Evolutionary conservation across 2,797 vertebrate genomes (phyloP), one percentile per base, ranked within the genome.

Genomic region (Phyllotis vaccarum): DNA sequence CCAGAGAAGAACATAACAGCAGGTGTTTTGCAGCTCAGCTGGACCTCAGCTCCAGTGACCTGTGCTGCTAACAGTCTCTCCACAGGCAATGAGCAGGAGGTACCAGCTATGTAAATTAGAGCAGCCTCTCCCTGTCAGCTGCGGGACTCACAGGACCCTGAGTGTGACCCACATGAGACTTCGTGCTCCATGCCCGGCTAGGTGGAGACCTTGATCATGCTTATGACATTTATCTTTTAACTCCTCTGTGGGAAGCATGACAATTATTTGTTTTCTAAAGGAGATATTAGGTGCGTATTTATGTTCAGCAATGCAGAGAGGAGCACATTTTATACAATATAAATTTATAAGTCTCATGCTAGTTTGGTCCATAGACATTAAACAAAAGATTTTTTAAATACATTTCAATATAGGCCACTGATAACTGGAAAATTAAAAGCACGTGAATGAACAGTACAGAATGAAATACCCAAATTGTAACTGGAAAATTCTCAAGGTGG

Each of bases 41-140:
- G 93, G 96, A 76, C 68, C 27, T 43, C 19, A 13, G 86, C 88
- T 90, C 60, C 16, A 29, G 78, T 56, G 94, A 96, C 90, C 82
- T 93, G 95, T 58, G 80, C 78, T 70, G 95, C 94, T 93, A 89
- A 95, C 75, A 49, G 92, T 64, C 88, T 97, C 93, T 95, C 96
- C 81, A 52, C 52, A 56, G 96, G 96, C 81, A 70, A 49, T 2
- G 82, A 78, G 40, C 52, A 76, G 96, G 86, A 76, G 88, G 76
- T 62, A 46, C 37, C 46, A 31, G 75, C 78, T 54, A 94, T 92
- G 96, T 88, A 95, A 93, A 97, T 92, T n/a, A 83, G 52, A 93
- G 68, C 4, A 9, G 49, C 49, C 52, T 78, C 14, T 94, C 64
- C 46, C 46, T 56, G 56, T 37, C 46, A 62, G 90, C 76, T 75